Evolutionary conservation across 2,888 invertebrate genomes (phyloP).

Genomic region (Dyspetes luteomarginatus): DNA sequence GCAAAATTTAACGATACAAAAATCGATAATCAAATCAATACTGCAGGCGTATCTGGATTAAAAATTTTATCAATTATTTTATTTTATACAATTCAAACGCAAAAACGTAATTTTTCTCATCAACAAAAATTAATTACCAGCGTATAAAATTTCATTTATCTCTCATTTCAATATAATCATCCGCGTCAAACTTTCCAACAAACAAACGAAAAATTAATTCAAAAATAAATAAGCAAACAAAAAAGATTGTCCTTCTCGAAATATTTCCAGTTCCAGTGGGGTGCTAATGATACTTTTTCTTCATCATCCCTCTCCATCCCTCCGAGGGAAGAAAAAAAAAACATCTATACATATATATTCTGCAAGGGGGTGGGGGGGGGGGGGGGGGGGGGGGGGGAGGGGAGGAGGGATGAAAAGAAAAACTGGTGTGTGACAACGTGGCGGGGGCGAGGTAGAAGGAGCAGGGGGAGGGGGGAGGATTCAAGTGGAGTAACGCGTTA

Average conservation of each 20-base stretch:
- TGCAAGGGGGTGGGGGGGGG: neutral
- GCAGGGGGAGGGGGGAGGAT: no score
- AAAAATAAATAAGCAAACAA: neutral
- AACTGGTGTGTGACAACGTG: slow-evolving; percentile 25
- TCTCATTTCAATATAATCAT: neutral
- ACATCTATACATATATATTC: neutral
- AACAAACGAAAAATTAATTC: neutral
- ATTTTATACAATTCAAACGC: no score
- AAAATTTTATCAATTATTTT: no score
- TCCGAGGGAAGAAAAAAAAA: slow-evolving; percentile 1
- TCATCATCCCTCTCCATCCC: neutral
- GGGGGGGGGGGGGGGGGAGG: neutral
- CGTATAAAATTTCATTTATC: no score
- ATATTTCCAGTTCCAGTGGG: neutral
- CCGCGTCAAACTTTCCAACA: neutral
- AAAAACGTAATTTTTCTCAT: no score
- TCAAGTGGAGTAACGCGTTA: slow-evolving; percentile 60
- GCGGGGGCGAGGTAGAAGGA: no score
- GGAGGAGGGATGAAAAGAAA: neutral
- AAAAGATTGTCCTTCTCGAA: neutral
- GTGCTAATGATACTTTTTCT: slow-evolving; percentile 44
- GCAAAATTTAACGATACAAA: no score
- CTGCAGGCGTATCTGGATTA: no score
- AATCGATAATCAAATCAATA: no score
- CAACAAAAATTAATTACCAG: no score